These are phyloP conservation scores for Peromyscus attwateri DNA, from an alignment of 2,797 vertebrate species.

Conservation along the genomic window DNA sequence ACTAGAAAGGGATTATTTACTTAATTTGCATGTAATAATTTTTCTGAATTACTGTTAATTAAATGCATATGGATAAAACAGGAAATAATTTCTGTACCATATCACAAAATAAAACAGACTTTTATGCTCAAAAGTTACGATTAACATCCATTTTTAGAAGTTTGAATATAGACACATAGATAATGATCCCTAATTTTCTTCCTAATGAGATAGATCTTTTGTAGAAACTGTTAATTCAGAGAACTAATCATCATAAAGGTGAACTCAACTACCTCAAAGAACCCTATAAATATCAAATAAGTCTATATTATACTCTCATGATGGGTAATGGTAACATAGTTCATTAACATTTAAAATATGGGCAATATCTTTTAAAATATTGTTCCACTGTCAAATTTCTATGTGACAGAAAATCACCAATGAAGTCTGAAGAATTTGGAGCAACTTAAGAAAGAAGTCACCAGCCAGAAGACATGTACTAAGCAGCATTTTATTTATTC, in stretches of 20 bases:
- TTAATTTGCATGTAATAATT: slow-evolving; percentile 4
- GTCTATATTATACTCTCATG: neutral
- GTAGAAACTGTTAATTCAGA: slow-evolving; percentile 28
- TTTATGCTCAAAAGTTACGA: slow-evolving; percentile 11
- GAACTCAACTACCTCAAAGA: neutral
- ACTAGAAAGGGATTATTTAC: neutral
- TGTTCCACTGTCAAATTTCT: neutral
- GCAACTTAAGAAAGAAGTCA: neutral
- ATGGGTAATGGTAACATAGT: neutral
- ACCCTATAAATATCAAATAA: slow-evolving; percentile 49
- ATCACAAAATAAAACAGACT: neutral
- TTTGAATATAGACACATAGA: neutral
- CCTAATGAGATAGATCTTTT: slow-evolving; percentile 25
- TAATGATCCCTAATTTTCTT: neutral
- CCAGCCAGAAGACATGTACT: neutral
- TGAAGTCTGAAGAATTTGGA: slow-evolving; percentile 28
- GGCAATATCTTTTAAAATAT: neutral
- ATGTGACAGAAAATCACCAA: neutral
- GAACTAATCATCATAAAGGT: slow-evolving; percentile 1
- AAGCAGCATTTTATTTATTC: neutral
- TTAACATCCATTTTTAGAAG: neutral
- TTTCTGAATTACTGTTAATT: slow-evolving; percentile 33
- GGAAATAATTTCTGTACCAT: slow-evolving; percentile 5
- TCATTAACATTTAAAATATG: slow-evolving; percentile 30
- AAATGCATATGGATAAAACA: slow-evolving; percentile 1